Evolutionary conservation across 30 jellyfish, hydroid and myxozoan genomes (phyloP).

Genomic region (Aurelia aurita complex sp. Pacific): DNA sequence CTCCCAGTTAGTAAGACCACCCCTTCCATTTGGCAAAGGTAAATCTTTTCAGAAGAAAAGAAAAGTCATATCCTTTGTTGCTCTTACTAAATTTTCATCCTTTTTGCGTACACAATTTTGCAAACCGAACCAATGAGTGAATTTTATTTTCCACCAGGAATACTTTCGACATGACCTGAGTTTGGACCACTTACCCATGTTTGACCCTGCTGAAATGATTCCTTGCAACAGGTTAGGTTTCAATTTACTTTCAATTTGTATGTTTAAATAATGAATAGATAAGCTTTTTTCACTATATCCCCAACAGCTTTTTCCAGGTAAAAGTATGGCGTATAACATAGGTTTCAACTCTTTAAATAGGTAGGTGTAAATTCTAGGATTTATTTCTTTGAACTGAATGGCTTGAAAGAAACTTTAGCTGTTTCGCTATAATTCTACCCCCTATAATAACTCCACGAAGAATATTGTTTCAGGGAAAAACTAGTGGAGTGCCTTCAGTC

Average conservation of each 20-base stretch:
- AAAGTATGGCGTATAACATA: too few species aligned
- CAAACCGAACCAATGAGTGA: background rate
- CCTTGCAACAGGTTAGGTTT: constrained; percentile 82
- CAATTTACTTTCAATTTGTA: background rate
- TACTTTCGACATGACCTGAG: constrained; percentile 62
- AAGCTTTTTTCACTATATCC: background rate
- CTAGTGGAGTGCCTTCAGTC: too few species aligned
- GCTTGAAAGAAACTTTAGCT: too few species aligned
- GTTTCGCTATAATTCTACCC: too few species aligned
- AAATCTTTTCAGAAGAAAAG: background rate
- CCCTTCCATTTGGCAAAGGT: background rate
- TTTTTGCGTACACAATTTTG: background rate
- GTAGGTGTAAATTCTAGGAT: too few species aligned
- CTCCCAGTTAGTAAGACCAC: background rate
- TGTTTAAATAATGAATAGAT: background rate
- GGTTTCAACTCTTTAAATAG: too few species aligned
- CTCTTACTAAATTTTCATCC: background rate
- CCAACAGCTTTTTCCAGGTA: background rate
- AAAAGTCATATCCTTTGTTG: background rate
- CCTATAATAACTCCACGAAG: too few species aligned
- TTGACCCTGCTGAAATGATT: constrained; percentile 88
- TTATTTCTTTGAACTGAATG: too few species aligned
- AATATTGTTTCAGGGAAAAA: too few species aligned
- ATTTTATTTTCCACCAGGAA: constrained; percentile 38
- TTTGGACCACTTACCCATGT: constrained; percentile 90